A percentile compares a stretch with the other conserved stretches of the same genome.
phyloP scores from a whole-genome alignment of 2,888 invertebrate species.

The Mythimna loreyi region DNA sequence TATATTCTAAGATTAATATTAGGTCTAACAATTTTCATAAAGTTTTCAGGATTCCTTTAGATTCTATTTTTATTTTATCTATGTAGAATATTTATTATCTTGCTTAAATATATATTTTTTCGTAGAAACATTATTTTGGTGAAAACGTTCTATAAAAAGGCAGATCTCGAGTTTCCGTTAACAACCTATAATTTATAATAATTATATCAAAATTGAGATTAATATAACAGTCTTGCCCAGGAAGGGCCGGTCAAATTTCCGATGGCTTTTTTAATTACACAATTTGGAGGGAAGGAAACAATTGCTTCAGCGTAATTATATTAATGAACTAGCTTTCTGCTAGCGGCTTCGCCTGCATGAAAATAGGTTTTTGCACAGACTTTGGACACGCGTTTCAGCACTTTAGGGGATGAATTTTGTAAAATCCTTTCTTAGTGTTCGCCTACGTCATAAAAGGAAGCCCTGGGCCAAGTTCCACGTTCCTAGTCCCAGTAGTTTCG shows the following conservation, averaged over 20 bases:
- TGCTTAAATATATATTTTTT: conserved; percentile 7
- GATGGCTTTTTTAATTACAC: conserved; percentile 29
- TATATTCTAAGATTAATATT: conserved; percentile 5
- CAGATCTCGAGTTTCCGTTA: conserved; percentile 6
- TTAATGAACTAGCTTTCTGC: no score
- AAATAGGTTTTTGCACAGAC: no score
- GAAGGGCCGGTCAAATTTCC: conserved; percentile 20
- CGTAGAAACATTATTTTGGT: not conserved
- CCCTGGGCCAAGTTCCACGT: no score
- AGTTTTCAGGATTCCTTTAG: not conserved
- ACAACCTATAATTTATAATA: conserved; percentile 21
- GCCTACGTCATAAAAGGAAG: no score
- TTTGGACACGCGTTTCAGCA: no score
- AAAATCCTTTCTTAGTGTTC: no score
- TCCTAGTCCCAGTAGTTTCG: no score
- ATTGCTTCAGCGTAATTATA: conserved; percentile 20
- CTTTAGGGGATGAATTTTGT: no score
- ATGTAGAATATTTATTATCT: not conserved
- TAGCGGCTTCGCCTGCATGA: no score
- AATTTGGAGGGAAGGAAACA: conserved; percentile 14
- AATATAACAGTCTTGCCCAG: conserved; percentile 28
- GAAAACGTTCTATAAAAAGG: conserved; percentile 1
- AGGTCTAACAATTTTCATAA: conserved; percentile 11
- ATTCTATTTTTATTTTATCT: conserved; percentile 6
- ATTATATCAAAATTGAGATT: conserved; percentile 40